A percentile compares a stretch with the other conserved stretches of the same genome.
These are phyloP conservation scores for Laspeyria flexula DNA, from an alignment of 2,888 invertebrate species.

Conservation along the genomic window DNA sequence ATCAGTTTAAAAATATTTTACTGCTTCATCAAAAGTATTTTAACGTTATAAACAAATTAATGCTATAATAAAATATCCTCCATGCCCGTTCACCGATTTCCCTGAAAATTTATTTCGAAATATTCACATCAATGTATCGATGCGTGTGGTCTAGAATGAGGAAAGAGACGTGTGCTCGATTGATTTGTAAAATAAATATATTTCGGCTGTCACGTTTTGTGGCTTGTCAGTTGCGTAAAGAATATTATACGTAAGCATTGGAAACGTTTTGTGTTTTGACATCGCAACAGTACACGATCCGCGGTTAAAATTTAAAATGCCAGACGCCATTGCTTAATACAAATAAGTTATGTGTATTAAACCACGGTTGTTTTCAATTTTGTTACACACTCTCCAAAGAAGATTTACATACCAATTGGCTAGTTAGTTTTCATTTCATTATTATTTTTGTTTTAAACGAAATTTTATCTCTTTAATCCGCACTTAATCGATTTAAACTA, in stretches of 20 bases:
- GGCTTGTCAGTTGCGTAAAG: conserved; percentile 7
- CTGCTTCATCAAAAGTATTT: not conserved
- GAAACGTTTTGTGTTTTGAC: conserved; percentile 12
- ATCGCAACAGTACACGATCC: conserved; percentile 10
- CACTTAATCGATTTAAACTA: conserved; percentile 1
- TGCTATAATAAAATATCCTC: not conserved
- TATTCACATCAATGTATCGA: not conserved
- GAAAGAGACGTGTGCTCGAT: conserved; percentile 1
- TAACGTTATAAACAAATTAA: not conserved
- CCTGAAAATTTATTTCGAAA: not conserved
- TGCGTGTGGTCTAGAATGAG: not conserved
- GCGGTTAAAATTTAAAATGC: conserved; percentile 20
- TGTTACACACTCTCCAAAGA: conserved; percentile 4
- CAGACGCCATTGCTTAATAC: conserved; percentile 29
- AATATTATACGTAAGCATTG: conserved; percentile 2
- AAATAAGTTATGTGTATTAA: conserved; percentile 25
- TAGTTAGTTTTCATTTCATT: no score
- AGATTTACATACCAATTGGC: no score
- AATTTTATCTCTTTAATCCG: no score
- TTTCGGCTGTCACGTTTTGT: conserved; percentile 3
- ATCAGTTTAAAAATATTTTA: not conserved
- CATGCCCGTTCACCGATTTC: not conserved
- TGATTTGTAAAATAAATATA: conserved; percentile 1
- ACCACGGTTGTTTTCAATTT: conserved; percentile 14
- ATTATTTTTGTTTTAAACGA: no score